These are phyloP conservation scores for Chiloscyllium plagiosum DNA, from an alignment of 2,113 vertebrate genomes.

Conservation along the genomic window DNA sequence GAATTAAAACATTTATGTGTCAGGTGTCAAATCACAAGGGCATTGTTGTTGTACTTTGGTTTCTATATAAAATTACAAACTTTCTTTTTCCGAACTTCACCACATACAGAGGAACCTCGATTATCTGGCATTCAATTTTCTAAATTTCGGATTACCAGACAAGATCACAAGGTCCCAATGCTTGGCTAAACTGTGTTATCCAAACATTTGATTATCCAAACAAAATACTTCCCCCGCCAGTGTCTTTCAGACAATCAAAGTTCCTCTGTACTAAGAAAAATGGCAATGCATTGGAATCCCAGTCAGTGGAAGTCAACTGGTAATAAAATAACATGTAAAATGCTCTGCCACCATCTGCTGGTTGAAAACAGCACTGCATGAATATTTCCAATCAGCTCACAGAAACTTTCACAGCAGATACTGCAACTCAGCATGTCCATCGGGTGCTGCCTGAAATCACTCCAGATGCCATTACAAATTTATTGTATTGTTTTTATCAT, in stretches of 20 bases:
- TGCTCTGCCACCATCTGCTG: not conserved
- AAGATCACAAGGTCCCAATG: no score
- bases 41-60: not conserved
- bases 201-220: no score
- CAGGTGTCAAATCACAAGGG: not conserved
- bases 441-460: not conserved
- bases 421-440: not conserved
- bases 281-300: not conserved
- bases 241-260: no score
- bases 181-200: no score
- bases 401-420: not conserved
- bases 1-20: not conserved
- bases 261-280: not conserved
- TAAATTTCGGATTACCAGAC: no score
- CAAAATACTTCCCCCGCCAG: no score
- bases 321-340: not conserved
- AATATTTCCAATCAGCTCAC: not conserved
- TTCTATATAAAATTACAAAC: not conserved
- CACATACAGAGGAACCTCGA: not conserved
- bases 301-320: not conserved
- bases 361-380: not conserved
- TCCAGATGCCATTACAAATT: not conserved
- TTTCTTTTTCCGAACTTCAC: not conserved
- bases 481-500: not conserved
- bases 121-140: no score